Evolutionary conservation across 2,888 invertebrate species (phyloP), one percentile per base, ranked within the genome.

Genomic region (Drosophila cracens): DNA sequence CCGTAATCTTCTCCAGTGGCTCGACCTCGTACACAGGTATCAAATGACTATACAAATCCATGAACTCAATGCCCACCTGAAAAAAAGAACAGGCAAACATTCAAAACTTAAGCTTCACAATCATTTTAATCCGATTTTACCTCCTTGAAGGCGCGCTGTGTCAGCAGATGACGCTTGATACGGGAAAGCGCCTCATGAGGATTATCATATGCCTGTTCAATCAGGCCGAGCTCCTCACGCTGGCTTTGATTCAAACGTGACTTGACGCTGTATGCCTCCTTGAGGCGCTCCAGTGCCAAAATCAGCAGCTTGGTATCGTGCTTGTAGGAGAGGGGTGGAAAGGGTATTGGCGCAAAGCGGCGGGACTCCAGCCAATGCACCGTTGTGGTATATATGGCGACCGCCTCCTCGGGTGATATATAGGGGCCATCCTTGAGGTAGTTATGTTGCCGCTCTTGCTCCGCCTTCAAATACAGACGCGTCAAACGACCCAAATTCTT

Each of bases 21-120:
- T 99, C 99, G 49, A 99, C 99, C 92, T 99, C 99, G 92, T 99
- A 99, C 0, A 99, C 99, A 0, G 99, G 99, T 76, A 99, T 98
- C 74, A 99, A 94, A 92, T 99, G 99, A 71, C 99, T 99, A 94
- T 99, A 99, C 65, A 99, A 94, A 93, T 99, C 99, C 99, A 99
- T 99, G 93, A 99, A 99, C 93, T 99, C 99, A 90, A 99, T 99
- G 51, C 99, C 99, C 68, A 98, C 97, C 96, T 97, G 33, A 87
- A 38, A 85, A 76, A 51, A 64, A 10, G 18, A 46, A 16, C 5
- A 16, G 2, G 3, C 4, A 40, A 10, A 43, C 8, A 18, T 7
- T 56, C 2, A 13, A n/a, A 36, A 27, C 16, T 29, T n/a, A 11
- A 29, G 4, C 8, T 40, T 0, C 34, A 40, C 6, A 49, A 51